Evolutionary conservation across 2,888 invertebrate genomes (phyloP).

Genomic region (Brachynemurus nebulosus): DNA sequence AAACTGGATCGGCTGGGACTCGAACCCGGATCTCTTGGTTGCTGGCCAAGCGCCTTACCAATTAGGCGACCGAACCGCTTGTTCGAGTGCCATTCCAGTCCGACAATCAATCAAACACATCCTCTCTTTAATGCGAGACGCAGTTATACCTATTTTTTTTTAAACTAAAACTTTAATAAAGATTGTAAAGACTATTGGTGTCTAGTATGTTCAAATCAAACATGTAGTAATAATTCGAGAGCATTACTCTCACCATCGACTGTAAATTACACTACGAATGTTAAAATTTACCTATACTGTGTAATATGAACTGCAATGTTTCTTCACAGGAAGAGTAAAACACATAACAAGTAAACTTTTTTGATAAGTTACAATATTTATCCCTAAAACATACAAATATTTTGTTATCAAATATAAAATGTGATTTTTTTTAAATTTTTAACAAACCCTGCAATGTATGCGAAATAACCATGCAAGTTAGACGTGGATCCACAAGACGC

Average conservation of each 20-base stretch:
- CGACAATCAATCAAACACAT: too few relatives aligned
- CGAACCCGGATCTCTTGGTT: too few relatives aligned
- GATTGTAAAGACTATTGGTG: too few relatives aligned
- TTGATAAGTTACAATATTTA: constrained; percentile 33
- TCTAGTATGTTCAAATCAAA: too few relatives aligned
- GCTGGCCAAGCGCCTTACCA: too few relatives aligned
- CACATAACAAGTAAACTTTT: constrained; percentile 33
- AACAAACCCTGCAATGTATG: constrained; percentile 46
- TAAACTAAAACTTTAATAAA: too few relatives aligned
- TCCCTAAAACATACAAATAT: constrained; percentile 28
- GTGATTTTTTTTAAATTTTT: background rate
- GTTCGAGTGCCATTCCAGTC: too few relatives aligned
- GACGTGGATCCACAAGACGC: constrained; percentile 46
- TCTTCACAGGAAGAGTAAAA: constrained; percentile 31
- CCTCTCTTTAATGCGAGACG: too few relatives aligned
- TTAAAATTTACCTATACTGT: constrained; percentile 31
- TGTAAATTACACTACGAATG: background rate
- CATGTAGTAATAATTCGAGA: too few relatives aligned
- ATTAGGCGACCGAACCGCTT: too few relatives aligned
- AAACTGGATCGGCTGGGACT: too few relatives aligned
- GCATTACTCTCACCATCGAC: background rate
- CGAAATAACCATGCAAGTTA: constrained; percentile 39
- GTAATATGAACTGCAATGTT: constrained; percentile 33
- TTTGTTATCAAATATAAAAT: background rate
- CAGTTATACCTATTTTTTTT: too few relatives aligned